Base-by-base conservation (phyloP, 2,888 invertebrate species). In the Hipparchia semele region DNA sequence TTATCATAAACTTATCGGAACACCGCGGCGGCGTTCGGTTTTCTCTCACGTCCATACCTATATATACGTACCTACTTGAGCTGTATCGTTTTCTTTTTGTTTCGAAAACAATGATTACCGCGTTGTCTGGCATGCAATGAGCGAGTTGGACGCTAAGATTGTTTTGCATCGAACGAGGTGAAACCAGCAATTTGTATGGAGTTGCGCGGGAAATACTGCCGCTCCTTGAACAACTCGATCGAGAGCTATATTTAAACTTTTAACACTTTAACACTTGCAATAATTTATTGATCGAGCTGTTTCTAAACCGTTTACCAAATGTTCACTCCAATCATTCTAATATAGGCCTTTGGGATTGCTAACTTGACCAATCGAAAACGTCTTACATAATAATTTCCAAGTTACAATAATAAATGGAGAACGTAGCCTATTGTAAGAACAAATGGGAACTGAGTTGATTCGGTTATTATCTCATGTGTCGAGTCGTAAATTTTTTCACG, bases 1-100 rank as follows among this genome's bases (percentile, higher is more conserved):
- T 92, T 92, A 92, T 92, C 91, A 90, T 91, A 86, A 90, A 90
- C 84, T 90, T 92, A 92, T 92, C 91, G 87, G 87, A 88, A 90
- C 89, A 89, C 88, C 85, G 81, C 85, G 84, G 82, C 85, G 84
- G 83, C 83, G 82, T 86, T 90, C 87, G 85, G 90, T 91, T 90
- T 90, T 90, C 86, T 86, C 83, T 83, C 83, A 84, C 86, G 86
- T 85, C 84, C 83, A 83, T 86, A 87, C 88, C 39, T 39, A 39
- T 49, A 87, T 89, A 89, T 87, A n/a, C n/a, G n/a, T n/a, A 23
- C 23, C 23, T 23, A 90, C 88, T 90, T 88, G 85, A 84, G 84
- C 80, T 84, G 84, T 85, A 84, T 86, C 84, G 85, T 90, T 89
- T 90, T 91, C 82, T 86, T 90, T 87, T 90, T 83, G 82, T 91